Evolutionary conservation across 2,113 vertebrate genomes (phyloP), one percentile per base, ranked within the genome.

Genomic region (Chrysemys picta): DNA sequence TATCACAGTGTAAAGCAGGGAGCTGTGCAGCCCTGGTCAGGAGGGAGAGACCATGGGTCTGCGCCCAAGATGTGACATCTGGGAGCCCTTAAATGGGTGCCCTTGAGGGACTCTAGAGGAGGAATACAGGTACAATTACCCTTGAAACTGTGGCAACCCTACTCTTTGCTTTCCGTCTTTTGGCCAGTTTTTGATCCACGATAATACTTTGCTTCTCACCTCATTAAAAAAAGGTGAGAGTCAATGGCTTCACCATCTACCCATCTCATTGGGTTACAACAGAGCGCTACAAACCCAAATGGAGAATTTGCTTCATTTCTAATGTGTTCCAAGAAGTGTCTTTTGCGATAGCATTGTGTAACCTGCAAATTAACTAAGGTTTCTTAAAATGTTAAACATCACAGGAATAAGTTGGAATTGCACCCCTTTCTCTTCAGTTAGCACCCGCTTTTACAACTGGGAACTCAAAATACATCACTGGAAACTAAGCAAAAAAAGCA

Each of bases 371-470:
- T 38, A 95, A 57, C 52, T n/a, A 82, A 79, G 93, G 45, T 80
- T 17, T 42, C 72, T 42, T 42, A 72, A n/a, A n/a, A 89, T 65
- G 81, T 86, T 86, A 81, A 65, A 53, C 42, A 1, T 4, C 29
- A 38, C 25, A 75, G 82, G 76, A 88, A 85, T 27, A 49, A 88
- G 27, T 59, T 78, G 80, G 94, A 93, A 95, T 90, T 90, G 54
- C 82, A 93, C 25, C 3, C 27, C 47, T 87, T 90, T 89, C 69
- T 50, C 47, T 97, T 84, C 80, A 85, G 4, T 97, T 93, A 93
- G 7, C 69, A 45, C 47, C 25, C 27, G 25, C n/a, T 25, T 81
- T 94, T 89, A 85, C 80, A 79, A 87, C 72, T 13, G 14, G 38
- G 79, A 95, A 42, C 53, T 57, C 38, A 27, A 42, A 82, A 62